A percentile compares a stretch with the other conserved stretches of the same genome.
Conservation (phyloP, 2,888 invertebrate species). For the Prosapia bicincta region DNA sequence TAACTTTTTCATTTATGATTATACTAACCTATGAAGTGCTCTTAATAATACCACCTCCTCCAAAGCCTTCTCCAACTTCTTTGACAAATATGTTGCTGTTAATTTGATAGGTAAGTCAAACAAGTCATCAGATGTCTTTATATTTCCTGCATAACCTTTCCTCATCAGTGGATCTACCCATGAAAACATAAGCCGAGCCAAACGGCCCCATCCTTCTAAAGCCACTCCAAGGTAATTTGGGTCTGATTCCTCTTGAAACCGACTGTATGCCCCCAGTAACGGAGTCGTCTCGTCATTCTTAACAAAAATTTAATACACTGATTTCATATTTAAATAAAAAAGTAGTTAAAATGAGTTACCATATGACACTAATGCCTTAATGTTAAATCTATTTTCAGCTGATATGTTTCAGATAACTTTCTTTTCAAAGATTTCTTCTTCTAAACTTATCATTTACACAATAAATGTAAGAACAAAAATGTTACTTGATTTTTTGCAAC, state of each 20-base stretch:
- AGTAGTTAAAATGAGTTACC: neutral
- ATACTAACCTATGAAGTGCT: slow-evolving; percentile 45
- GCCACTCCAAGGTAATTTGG: slow-evolving; percentile 75
- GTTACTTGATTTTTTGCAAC: too few species aligned
- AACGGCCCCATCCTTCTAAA: slow-evolving; percentile 67
- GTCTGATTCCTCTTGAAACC: slow-evolving; percentile 62
- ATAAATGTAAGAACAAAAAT: too few species aligned
- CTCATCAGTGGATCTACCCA: slow-evolving; percentile 86
- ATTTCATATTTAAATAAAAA: neutral
- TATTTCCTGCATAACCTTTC: slow-evolving; percentile 68
- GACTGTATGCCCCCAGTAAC: slow-evolving; percentile 51
- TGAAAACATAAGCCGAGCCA: slow-evolving; percentile 74
- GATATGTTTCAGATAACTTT: too few species aligned
- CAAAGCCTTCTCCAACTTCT: slow-evolving; percentile 56
- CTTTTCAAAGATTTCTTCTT: too few species aligned
- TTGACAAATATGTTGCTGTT: slow-evolving; percentile 58
- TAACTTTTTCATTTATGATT: too few species aligned
- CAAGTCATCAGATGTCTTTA: slow-evolving; percentile 74
- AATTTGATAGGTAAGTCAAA: slow-evolving; percentile 73
- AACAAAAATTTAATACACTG: neutral
- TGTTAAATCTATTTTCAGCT: too few species aligned
- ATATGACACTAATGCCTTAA: neutral
- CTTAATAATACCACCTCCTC: slow-evolving; percentile 55
- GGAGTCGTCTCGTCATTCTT: slow-evolving; percentile 34
- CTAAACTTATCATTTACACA: too few species aligned